Percentiles rank a stretch among this genome's conserved stretches.
These are phyloP conservation scores for Ricordea florida DNA, from an alignment of 92 coral and sea anemone species.

Conservation along the genomic window DNA sequence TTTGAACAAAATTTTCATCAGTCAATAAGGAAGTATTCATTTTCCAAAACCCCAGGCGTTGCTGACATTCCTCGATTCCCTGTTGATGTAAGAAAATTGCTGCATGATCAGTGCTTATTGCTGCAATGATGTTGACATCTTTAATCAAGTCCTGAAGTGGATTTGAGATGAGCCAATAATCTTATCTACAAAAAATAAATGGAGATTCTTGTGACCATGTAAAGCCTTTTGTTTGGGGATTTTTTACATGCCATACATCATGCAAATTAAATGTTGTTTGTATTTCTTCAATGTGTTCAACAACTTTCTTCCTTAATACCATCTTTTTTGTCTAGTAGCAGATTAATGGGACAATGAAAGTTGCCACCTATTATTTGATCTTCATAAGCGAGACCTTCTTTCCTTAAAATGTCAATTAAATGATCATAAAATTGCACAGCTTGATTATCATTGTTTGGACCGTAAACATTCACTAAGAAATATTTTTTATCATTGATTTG, in stretches of 20 bases:
- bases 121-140: not conserved
- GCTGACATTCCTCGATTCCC: too few relatives aligned
- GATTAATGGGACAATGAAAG: conserved; percentile 28
- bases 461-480: conserved; percentile 9
- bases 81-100: not conserved
- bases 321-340: conserved; percentile 15
- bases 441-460: conserved; percentile 26
- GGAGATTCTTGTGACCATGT: not conserved
- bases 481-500: conserved; percentile 6
- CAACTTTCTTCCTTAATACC: not conserved
- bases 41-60: too few relatives aligned
- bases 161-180: not conserved
- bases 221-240: not conserved
- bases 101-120: not conserved
- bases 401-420: not conserved
- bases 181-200: conserved; percentile 9
- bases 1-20: not conserved
- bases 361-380: conserved; percentile 16
- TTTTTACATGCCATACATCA: not conserved
- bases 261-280: conserved; percentile 1
- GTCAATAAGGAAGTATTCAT: too few relatives aligned
- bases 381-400: not conserved
- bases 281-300: not conserved
- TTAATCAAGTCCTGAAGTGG: not conserved
- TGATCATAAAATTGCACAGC: conserved; percentile 4